Conservation (phyloP, 2,797 vertebrate species). For the Microchirus variegatus region DNA sequence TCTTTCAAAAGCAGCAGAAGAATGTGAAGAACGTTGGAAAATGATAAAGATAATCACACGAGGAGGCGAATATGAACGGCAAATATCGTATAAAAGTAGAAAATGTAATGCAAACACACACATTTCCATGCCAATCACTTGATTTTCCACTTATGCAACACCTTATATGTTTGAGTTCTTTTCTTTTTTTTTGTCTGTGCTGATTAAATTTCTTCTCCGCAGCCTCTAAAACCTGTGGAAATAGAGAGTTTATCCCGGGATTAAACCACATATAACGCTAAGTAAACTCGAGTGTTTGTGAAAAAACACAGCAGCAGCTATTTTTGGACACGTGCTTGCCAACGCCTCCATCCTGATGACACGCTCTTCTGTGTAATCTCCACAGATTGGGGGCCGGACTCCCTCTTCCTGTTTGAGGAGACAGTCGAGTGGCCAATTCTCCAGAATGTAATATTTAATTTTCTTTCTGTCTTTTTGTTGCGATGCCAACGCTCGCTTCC, state of each 20-base stretch:
- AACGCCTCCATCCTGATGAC: slow-evolving; percentile 51
- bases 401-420: slow-evolving; percentile 47
- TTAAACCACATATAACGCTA: slow-evolving; percentile 34
- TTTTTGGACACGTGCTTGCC: slow-evolving; percentile 48
- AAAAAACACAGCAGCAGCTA: slow-evolving; percentile 40
- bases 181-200: neutral
- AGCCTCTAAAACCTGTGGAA: slow-evolving; percentile 25
- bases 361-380: slow-evolving; percentile 66
- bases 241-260: slow-evolving; percentile 37
- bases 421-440: slow-evolving; percentile 30
- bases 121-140: no score
- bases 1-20: slow-evolving; percentile 24
- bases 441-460: slow-evolving; percentile 28
- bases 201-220: slow-evolving; percentile 14
- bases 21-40: neutral
- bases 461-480: slow-evolving; percentile 15
- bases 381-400: slow-evolving; percentile 45
- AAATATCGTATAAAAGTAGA: no score
- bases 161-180: neutral
- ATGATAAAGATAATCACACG: neutral
- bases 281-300: slow-evolving; percentile 52
- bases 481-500: slow-evolving; percentile 27
- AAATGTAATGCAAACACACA: no score
- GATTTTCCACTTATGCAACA: no score
- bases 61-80: no score